phyloP scores from a whole-genome alignment of 2,888 invertebrate species.

The Choristoneura rosaceana region DNA sequence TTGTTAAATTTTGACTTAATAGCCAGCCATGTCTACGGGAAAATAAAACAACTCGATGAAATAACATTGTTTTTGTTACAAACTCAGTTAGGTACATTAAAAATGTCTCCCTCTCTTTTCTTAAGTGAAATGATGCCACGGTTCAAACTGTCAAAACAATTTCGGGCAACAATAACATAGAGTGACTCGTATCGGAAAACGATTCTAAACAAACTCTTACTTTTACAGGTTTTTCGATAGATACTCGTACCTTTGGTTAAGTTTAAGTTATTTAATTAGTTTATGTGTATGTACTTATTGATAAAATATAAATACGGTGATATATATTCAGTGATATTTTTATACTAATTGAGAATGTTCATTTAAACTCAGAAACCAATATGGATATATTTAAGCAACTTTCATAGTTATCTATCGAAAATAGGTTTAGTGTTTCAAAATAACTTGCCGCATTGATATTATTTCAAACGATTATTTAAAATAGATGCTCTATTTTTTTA shows the following conservation, averaged over 20 bases:
- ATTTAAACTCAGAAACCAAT: no score
- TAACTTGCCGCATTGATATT: no score
- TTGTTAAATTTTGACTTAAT: no score
- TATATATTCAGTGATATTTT: no score
- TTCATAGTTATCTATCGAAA: no score
- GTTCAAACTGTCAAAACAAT: slow-evolving; percentile 20
- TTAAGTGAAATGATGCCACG: slow-evolving; percentile 12
- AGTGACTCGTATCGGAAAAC: slow-evolving; percentile 16
- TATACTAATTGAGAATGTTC: no score
- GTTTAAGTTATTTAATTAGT: neutral
- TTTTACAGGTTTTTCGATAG: slow-evolving; percentile 1
- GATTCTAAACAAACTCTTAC: slow-evolving; percentile 1
- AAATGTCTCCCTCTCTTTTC: slow-evolving; percentile 8
- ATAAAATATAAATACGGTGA: no score
- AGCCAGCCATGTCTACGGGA: neutral
- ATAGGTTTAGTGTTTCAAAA: no score
- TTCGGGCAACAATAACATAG: slow-evolving; percentile 5
- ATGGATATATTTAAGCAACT: no score
- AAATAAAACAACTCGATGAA: neutral
- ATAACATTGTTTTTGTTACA: slow-evolving; percentile 9
- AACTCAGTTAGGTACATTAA: slow-evolving; percentile 5
- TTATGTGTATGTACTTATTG: no score
- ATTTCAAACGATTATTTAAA: no score
- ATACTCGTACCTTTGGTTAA: neutral
- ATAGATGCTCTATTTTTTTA: neutral